A percentile compares a stretch with the other conserved stretches of the same genome.
phyloP scores from a whole-genome alignment of 2,113 vertebrate genomes.

The Perca schrenkii region DNA sequence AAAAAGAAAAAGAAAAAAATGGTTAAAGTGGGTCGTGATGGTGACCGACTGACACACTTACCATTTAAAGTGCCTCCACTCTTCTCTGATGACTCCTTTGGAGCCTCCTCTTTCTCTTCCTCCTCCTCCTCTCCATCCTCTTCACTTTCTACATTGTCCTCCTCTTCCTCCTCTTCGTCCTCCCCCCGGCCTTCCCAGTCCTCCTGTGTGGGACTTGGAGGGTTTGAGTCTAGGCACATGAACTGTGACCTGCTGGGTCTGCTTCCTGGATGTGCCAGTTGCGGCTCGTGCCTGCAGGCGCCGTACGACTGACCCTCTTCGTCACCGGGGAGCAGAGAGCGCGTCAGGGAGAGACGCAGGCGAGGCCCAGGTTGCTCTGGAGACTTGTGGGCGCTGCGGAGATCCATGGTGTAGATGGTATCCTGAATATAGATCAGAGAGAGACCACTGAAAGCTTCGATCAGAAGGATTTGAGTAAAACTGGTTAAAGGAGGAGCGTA shows the following conservation, averaged over 20 bases:
- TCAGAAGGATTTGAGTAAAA: neutral
- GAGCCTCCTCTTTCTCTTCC: conserved; percentile 55
- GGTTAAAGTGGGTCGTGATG: conserved; percentile 25
- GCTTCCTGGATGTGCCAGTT: conserved; percentile 43
- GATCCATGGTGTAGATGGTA: conserved; percentile 94
- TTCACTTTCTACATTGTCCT: conserved; percentile 22
- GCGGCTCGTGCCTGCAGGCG: conserved; percentile 23
- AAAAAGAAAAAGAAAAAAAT: conserved; percentile 12
- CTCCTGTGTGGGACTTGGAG: conserved; percentile 55
- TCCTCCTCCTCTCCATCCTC: conserved; percentile 75
- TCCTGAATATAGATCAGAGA: conserved; percentile 67
- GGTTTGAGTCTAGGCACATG: conserved; percentile 45
- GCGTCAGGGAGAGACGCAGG: conserved; percentile 79
- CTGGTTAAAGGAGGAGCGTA: neutral
- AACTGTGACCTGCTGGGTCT: conserved; percentile 42
- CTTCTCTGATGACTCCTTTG: conserved; percentile 65
- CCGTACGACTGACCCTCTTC: conserved; percentile 50
- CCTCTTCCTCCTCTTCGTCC: conserved; percentile 82
- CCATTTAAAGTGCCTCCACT: conserved; percentile 58
- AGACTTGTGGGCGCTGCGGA: conserved; percentile 93
- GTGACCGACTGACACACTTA: conserved; percentile 75
- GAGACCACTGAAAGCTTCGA: neutral
- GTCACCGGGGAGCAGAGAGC: conserved; percentile 61
- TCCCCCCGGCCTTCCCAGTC: conserved; percentile 79
- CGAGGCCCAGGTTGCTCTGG: conserved; percentile 81